These are phyloP conservation scores for Camelus bactrianus DNA, from an alignment of 2,113 vertebrate genomes.

Conservation along the genomic window DNA sequence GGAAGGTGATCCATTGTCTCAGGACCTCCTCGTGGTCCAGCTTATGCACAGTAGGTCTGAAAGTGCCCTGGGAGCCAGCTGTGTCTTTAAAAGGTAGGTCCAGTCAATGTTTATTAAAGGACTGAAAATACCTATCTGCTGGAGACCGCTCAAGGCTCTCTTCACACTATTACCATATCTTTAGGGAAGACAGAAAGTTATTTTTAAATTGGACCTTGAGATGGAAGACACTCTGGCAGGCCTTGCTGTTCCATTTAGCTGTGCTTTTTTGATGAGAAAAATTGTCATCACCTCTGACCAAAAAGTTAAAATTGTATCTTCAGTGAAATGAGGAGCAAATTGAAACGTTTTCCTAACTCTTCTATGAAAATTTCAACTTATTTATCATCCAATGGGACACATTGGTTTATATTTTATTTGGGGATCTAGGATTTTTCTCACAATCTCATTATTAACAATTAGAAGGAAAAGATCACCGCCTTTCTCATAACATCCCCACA, in stretches of 20 bases:
- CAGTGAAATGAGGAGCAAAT: neutral
- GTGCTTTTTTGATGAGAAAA: conserved; percentile 33
- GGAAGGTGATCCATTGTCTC: neutral
- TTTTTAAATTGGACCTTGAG: conserved; percentile 62
- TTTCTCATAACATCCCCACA: neutral
- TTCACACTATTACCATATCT: conserved; percentile 45
- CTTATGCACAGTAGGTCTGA: neutral
- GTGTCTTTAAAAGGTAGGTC: neutral
- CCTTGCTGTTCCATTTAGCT: neutral
- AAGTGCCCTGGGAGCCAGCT: neutral
- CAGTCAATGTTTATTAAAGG: neutral
- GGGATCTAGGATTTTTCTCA: neutral
- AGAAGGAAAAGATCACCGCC: neutral
- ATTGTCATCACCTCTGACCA: conserved; percentile 16
- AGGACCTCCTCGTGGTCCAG: neutral
- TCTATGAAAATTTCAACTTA: conserved; percentile 16
- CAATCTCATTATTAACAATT: neutral
- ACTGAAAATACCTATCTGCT: neutral
- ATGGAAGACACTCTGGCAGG: neutral
- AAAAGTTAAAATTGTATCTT: conserved; percentile 19
- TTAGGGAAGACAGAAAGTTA: conserved; percentile 55
- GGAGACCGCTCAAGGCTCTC: neutral
- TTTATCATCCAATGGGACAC: neutral
- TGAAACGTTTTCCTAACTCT: neutral
- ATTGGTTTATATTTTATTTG: neutral